These are phyloP conservation scores for Amniataba percoides DNA, from an alignment of 2,797 vertebrate genomes.

Conservation along the genomic window DNA sequence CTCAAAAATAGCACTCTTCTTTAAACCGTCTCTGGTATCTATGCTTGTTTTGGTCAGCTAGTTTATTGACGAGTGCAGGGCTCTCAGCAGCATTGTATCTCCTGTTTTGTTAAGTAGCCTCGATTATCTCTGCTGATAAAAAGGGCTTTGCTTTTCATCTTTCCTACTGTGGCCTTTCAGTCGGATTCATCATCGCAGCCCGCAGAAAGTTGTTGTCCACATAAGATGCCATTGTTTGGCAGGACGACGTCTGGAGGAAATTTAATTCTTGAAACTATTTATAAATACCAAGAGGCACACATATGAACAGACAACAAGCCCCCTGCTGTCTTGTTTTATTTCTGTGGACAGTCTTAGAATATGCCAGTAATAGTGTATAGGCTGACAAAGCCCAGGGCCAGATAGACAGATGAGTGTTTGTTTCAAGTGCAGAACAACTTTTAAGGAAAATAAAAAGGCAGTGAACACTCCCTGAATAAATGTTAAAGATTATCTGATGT, in stretches of 20 bases:
- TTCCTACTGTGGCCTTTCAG: conserved; percentile 89
- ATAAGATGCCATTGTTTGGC: conserved; percentile 87
- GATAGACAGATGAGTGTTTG: background rate
- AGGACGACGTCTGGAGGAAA: conserved; percentile 36
- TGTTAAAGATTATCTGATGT: conserved; percentile 28
- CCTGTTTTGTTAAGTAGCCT: conserved; percentile 34
- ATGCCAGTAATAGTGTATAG: conserved; percentile 13
- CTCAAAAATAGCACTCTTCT: background rate
- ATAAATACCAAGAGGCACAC: conserved; percentile 28
- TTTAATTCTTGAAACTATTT: conserved; percentile 34
- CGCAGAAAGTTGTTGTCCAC: conserved; percentile 91
- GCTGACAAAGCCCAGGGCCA: background rate
- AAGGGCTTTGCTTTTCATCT: conserved; percentile 22
- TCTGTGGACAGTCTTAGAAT: conserved; percentile 27
- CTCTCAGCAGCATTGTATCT: background rate
- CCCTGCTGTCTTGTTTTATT: conserved; percentile 43
- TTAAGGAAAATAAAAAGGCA: conserved; percentile 4
- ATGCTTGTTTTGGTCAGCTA: background rate
- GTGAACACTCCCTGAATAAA: conserved; percentile 15
- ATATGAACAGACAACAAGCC: conserved; percentile 34
- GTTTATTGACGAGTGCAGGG: conserved; percentile 7
- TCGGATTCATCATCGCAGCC: conserved; percentile 89
- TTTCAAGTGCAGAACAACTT: conserved; percentile 12
- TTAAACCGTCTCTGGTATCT: background rate
- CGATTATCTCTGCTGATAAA: conserved; percentile 51